These are phyloP conservation scores for Kryptolebias ocellatus DNA, from an alignment of 2,797 vertebrate species.

Conservation along the genomic window DNA sequence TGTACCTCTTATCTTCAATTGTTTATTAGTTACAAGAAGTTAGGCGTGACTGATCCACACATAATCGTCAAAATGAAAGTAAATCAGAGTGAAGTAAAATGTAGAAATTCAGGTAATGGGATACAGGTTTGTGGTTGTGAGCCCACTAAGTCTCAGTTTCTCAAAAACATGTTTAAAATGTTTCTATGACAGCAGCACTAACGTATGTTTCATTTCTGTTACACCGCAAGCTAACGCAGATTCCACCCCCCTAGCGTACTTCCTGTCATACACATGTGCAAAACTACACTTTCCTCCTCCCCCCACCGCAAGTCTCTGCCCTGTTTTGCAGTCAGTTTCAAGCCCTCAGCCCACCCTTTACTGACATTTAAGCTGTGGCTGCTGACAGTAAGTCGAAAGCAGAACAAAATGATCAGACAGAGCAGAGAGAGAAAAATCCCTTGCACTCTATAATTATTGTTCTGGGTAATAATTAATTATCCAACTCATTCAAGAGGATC, in stretches of 20 bases:
- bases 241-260: slow-evolving; percentile 31
- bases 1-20: background rate
- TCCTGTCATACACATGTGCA: slow-evolving; percentile 35
- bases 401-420: background rate
- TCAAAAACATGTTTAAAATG: background rate
- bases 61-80: too few relatives aligned
- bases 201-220: slow-evolving; percentile 5
- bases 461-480: slow-evolving; percentile 6
- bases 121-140: background rate
- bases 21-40: background rate
- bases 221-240: background rate
- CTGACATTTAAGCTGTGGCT: slow-evolving; percentile 43
- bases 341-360: slow-evolving; percentile 7
- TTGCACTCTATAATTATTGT: background rate
- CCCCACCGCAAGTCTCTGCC: slow-evolving; percentile 24
- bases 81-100: too few relatives aligned
- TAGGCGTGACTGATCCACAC: background rate
- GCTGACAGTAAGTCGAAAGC: slow-evolving; percentile 11
- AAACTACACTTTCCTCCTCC: slow-evolving; percentile 45
- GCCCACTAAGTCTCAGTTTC: background rate
- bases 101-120: too few relatives aligned
- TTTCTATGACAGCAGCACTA: background rate
- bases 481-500: background rate
- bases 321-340: slow-evolving; percentile 35
- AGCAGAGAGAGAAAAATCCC: background rate